Conservation (phyloP, 2,113 vertebrate genomes). For the Rhinolophus ferrumequinum region DNA sequence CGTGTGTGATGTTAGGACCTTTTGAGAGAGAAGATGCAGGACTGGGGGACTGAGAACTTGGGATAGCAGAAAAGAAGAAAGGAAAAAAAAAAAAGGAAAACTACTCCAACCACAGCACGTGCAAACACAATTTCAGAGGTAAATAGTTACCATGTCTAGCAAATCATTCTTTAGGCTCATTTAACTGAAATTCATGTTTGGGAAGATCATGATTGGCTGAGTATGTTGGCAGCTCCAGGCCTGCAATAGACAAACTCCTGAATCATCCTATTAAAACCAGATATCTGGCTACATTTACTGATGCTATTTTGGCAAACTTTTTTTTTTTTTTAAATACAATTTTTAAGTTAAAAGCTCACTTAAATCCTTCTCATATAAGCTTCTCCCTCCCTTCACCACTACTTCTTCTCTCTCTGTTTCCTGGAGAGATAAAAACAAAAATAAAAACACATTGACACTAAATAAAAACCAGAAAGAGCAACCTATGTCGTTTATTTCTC, state of each 20-base stretch:
- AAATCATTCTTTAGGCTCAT: neutral
- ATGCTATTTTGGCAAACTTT: conserved; percentile 26
- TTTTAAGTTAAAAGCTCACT: conserved; percentile 20
- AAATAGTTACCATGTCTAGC: neutral
- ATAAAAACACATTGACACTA: neutral
- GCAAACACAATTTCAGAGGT: neutral
- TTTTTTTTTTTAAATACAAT: neutral
- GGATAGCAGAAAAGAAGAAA: neutral
- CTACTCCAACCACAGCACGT: neutral
- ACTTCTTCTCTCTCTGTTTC: neutral
- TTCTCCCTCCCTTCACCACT: neutral
- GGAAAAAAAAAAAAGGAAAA: neutral
- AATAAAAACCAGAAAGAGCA: conserved; percentile 42
- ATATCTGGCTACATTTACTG: neutral
- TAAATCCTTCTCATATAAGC: neutral
- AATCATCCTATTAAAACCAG: conserved; percentile 28
- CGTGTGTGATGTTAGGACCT: neutral
- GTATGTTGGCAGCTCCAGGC: neutral
- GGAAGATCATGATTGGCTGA: neutral
- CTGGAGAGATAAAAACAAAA: neutral
- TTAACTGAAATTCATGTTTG: conserved; percentile 6
- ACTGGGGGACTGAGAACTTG: accelerated
- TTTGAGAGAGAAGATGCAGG: neutral
- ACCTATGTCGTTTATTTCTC: conserved; percentile 34
- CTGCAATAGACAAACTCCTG: neutral